A percentile compares a stretch with the other conserved stretches of the same genome.
These are phyloP conservation scores for Acanthosoma haemorrhoidale DNA, from an alignment of 2,888 invertebrate species.

Conservation along the genomic window DNA sequence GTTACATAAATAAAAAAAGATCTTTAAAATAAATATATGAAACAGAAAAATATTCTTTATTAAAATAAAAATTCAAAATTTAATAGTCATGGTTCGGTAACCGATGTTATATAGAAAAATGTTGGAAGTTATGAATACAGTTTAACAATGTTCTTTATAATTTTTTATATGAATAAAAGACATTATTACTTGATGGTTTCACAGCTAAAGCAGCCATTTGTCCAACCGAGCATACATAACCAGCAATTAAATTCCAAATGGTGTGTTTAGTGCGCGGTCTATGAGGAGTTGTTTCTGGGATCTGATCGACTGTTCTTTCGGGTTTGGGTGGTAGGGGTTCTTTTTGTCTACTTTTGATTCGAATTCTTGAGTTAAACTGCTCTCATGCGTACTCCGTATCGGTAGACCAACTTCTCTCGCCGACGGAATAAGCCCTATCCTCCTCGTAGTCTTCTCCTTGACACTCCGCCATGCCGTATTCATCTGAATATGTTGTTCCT, in stretches of 20 bases:
- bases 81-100: background rate
- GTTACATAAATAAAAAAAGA: no score
- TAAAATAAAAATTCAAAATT: background rate
- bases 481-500: slow-evolving; percentile 50
- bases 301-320: slow-evolving; percentile 22
- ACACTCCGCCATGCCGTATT: slow-evolving; percentile 46
- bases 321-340: slow-evolving; percentile 21
- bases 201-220: slow-evolving; percentile 47
- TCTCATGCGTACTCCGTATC: slow-evolving; percentile 70
- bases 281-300: slow-evolving; percentile 29
- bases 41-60: no score
- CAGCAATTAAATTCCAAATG: slow-evolving; percentile 49
- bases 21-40: no score
- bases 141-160: background rate
- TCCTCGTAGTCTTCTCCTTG: slow-evolving; percentile 42
- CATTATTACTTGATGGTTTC: slow-evolving; percentile 42
- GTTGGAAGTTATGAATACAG: background rate
- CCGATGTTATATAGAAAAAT: background rate
- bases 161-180: slow-evolving; percentile 5
- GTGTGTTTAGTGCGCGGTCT: slow-evolving; percentile 43
- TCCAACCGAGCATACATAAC: slow-evolving; percentile 49
- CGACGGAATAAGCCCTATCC: slow-evolving; percentile 45
- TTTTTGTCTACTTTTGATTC: background rate
- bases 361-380: slow-evolving; percentile 20
- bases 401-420: slow-evolving; percentile 58